Evolutionary conservation across 2,797 vertebrate genomes (phyloP).

Genomic region (Cirrhinus molitorella): DNA sequence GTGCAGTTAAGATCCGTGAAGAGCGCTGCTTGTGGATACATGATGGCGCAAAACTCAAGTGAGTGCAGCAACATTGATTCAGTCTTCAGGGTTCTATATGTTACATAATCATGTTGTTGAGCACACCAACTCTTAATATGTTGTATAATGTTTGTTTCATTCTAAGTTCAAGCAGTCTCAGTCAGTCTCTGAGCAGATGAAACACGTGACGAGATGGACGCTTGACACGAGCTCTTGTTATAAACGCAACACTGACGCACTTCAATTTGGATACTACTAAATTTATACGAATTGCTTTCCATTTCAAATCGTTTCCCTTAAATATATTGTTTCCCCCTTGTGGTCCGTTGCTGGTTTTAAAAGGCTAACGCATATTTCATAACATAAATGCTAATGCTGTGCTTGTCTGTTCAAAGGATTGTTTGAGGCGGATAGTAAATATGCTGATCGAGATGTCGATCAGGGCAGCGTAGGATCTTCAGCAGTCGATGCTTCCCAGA

Average conservation of each 20-base stretch:
- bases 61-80: slow-evolving; percentile 35
- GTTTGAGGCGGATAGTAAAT: neutral
- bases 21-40: slow-evolving; percentile 16
- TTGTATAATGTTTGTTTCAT: neutral
- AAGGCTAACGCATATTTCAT: too few species aligned
- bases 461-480: neutral
- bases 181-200: neutral
- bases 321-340: neutral
- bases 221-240: neutral
- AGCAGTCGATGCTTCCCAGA: neutral
- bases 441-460: neutral
- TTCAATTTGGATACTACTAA: neutral
- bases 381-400: neutral
- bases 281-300: neutral
- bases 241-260: slow-evolving; percentile 3
- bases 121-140: neutral
- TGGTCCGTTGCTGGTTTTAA: neutral
- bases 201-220: slow-evolving; percentile 5
- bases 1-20: neutral
- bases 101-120: neutral
- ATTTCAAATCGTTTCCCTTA: neutral
- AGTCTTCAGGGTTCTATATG: neutral
- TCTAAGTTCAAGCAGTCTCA: neutral
- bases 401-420: neutral
- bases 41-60: slow-evolving; percentile 69